Conservation (phyloP, 1,140 invertebrate species). For the Hyphantria cunea region DNA sequence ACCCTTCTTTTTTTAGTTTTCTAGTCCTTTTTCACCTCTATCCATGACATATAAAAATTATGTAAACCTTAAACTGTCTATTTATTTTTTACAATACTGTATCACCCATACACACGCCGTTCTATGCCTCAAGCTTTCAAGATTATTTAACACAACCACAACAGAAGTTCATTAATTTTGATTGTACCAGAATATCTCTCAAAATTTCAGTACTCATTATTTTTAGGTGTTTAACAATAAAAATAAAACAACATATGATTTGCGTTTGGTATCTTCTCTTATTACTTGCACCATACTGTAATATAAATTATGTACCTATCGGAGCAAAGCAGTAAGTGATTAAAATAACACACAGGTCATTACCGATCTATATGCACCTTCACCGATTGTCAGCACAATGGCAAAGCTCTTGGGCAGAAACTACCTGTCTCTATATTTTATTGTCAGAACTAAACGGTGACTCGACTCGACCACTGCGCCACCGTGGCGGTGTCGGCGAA, state of each 20-base stretch:
- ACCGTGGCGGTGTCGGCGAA: no score
- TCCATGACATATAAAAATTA: no score
- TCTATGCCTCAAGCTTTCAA: not conserved
- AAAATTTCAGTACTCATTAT: no score
- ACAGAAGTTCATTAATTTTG: no score
- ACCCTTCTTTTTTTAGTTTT: no score
- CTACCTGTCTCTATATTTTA: conserved; percentile 14
- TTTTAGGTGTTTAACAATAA: no score
- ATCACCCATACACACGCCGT: not conserved
- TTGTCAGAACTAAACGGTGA: not conserved
- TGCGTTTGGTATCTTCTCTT: not conserved
- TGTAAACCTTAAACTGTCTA: no score
- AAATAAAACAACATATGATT: no score
- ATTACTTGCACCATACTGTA: conserved; percentile 16
- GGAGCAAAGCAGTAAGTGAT: conserved; percentile 43
- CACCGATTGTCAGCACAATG: conserved; percentile 49
- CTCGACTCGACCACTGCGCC: no score
- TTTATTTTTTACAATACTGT: not conserved
- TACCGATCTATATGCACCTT: conserved; percentile 40
- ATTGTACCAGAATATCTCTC: no score
- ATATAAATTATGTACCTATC: conserved; percentile 29
- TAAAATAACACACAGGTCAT: conserved; percentile 46
- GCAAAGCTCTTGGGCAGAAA: conserved; percentile 33
- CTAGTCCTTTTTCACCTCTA: no score
- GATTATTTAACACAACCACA: no score